Base-by-base conservation (phyloP, 2,113 vertebrate genomes). In the Nannospalax galili region DNA sequence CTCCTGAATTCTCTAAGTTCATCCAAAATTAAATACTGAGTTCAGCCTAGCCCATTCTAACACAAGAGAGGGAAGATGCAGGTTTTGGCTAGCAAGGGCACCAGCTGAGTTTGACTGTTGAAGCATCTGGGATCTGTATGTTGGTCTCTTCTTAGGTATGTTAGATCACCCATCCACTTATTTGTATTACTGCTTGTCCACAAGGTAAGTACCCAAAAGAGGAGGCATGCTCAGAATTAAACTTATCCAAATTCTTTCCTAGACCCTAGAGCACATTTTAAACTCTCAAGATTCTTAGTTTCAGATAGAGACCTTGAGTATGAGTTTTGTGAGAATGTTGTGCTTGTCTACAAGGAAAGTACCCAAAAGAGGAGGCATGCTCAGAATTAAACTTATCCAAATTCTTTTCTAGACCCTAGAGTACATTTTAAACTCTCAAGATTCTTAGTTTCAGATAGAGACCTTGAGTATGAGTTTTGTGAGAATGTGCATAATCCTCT, bases 371-470 rank as follows among this genome's bases (percentile, higher is more conserved):
- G 16, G 35, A 84, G 22, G 24, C n/a, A 77, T 42, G 70, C 45
- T 78, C 80, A 67, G 30, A 92, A 90, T 22, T 62, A 70, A 86
- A 92, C 56, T 26, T 48, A 22, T 73, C 80, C 87, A 93, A 69
- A 65, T 58, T 94, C 42, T 91, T 81, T 79, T 48, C 70, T 73
- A 91, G 48, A 19, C 86, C 32, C 58, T 45, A 42, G 40, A 86
- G 92, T 67, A 67, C 15, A 84, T 70, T 64, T 84, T 64, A 96
- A 94, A 91, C 65, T 56, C 48, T 42, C 52, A 60, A 73, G 10
- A 40, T 45, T 87, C 78, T 96, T 84, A 84, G 70, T 84, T 95
- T 84, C 72, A 42, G 85, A 96, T 35, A 90, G 35, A 84, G 45
- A 72, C 28, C 37, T 64, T 65, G 10, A 75, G 64, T 60, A 88